Base-by-base conservation (phyloP, 1,140 invertebrate genomes). In the Kradibia gibbosae region DNA sequence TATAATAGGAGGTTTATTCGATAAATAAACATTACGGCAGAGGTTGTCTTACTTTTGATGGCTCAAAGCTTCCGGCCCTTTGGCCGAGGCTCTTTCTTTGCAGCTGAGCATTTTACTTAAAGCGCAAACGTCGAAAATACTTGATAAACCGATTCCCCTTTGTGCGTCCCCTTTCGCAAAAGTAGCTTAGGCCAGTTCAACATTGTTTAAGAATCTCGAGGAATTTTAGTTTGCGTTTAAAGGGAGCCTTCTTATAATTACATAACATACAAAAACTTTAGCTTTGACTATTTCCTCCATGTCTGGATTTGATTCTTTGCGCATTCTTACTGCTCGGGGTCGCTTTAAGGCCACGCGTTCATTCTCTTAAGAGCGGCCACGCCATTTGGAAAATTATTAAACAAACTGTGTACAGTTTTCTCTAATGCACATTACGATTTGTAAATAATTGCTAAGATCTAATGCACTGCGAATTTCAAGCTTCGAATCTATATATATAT, bases 201-300 rank as follows among this genome's bases (percentile, higher is more conserved):
- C 17, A 39, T 20, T 36, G 25, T 17, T 39, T 13, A 39, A n/a
- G 34, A 39, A 67, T 67, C 10, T 39, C 34, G 17, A 22, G 11
- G 13, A 67, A n/a, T 67, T 67, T 36, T 39, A n/a, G 17, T 39
- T 22, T n/a, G 34, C n/a, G 8, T 28, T 39, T 11, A 2, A 4
- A 31, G n/a, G 31, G n/a, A 39, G 62, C 62, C 34, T 67, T 67
- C 39, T 34, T 67, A 67, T 39, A 67, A 67, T 67, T 67, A 39
- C n/a, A 22, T 7, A 8, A 39, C 2, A 36, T 34, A 57, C 25
- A 22, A 39, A 39, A 39, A 67, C n/a, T 39, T n/a, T 39, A 36
- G 36, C 17, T 67, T 39, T 67, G 36, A 22, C 20, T 67, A n/a
- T n/a, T 39, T 36, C 11, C 22, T 8, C n/a, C n/a, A 22, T 22